Evolutionary conservation across 2,797 vertebrate species (phyloP), one percentile per base, ranked within the genome.

Genomic region (Enteromius argenteus): DNA sequence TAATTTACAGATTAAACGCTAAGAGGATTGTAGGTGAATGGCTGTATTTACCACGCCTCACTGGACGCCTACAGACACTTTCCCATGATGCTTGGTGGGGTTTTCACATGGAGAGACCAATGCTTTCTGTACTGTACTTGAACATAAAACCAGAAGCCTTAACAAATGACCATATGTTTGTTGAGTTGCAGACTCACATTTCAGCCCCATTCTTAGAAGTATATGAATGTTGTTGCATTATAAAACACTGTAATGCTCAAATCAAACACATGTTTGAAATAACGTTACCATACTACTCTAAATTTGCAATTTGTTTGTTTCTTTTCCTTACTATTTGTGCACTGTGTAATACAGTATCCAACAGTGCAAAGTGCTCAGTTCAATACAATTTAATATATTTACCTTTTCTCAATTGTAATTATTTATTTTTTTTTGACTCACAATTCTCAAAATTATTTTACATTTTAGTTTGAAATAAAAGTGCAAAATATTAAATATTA

Each of bases 1-100:
- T 68, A 19, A 39, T 81, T 75, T 75, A 67, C 71, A 83, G 60
- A 83, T 83, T 76, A 75, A 53, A 67, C 7, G 5, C 46, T 83
- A 75, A 72, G 42, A 76, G 71, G 21, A 69, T 71, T 86, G 72
- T 19, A 62, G 32, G 60, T 66, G 39, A 72, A 81, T 81, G 51
- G 79, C 42, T 58, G 27, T 67, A 19, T 53, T 81, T 44, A n/a
- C 10, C 35, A n/a, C n/a, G 13, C 49, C 49, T 46, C 60, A 67
- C 62, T 32, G 30, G 32, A 73, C 35, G 46, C 71, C 81, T 42
- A 56, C 76, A 79, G 58, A 79, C 60, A 75, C 60, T 76, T 74
- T 67, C 60, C 60, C 81, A 76, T 66, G 58, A 53, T 0, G 27
- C 35, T 76, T 23, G 3, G 13, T 7, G 0, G 51, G 32, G 73